These are phyloP conservation scores for Heteropelma amictum DNA, from an alignment of 2,888 invertebrate species.

Conservation along the genomic window DNA sequence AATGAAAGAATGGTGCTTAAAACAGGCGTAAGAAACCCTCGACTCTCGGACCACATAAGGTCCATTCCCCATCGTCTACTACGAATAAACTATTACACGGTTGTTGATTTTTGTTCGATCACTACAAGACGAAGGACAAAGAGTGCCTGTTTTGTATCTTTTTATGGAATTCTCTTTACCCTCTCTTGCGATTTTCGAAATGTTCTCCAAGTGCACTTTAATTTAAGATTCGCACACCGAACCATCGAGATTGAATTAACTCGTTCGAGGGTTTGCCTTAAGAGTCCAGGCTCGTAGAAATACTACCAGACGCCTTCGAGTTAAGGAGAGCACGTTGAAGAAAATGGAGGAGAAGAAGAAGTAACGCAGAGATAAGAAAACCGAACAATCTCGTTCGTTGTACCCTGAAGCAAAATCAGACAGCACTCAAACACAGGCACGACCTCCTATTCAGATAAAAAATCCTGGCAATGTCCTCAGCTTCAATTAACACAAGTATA, in stretches of 20 bases:
- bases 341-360: conserved; percentile 12
- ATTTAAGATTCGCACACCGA: conserved; percentile 43
- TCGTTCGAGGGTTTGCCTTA: conserved; percentile 40
- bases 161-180: neutral
- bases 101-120: too few relatives aligned
- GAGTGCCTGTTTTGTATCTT: too few relatives aligned
- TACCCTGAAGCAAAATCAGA: conserved; percentile 27
- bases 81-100: too few relatives aligned
- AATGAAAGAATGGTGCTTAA: too few relatives aligned
- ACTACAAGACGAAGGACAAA: too few relatives aligned
- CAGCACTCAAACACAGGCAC: neutral
- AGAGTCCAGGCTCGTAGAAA: conserved; percentile 31
- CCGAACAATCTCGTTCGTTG: conserved; percentile 54
- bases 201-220: conserved; percentile 24
- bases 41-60: too few relatives aligned
- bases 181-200: neutral
- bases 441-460: conserved; percentile 10
- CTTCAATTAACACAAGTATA: neutral
- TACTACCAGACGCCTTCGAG: conserved; percentile 19
- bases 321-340: conserved; percentile 16
- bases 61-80: too few relatives aligned
- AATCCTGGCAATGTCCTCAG: conserved; percentile 3
- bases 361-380: conserved; percentile 33
- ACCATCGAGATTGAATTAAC: conserved; percentile 56
- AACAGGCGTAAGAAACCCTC: too few relatives aligned